Evolutionary conservation across 2,888 invertebrate genomes (phyloP), one percentile per base, ranked within the genome.

Genomic region (Caradrina kadenii): DNA sequence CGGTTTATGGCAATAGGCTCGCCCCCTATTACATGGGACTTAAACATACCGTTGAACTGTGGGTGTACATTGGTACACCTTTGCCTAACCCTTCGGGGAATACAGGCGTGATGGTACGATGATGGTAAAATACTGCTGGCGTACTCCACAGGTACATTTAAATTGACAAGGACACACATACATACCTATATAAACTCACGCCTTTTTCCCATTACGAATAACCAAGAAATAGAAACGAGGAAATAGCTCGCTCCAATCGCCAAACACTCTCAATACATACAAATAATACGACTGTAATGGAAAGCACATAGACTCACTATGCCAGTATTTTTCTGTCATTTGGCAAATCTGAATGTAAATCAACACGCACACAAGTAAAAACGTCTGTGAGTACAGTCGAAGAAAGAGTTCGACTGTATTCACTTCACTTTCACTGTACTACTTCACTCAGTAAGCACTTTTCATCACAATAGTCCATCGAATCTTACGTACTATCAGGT

Each of bases 311-410:
- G 21, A 48, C 64, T 42, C 19, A 45, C 21, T 39, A 11, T 26
- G 6, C 1, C 10, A 39, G 58, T 73, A 65, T 73, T 78, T 62
- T 73, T 54, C 53, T 78, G 62, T 62, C 62, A 54, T 78, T 78
- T 62, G 22, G 48, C 1, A 78, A 65, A 76, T 76, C 48, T 65
- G 79, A 52, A 76, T 76, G 31, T 54, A 76, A 73, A 73, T 78
- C 73, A 49, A 63, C 50, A 63, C 45, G 39, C 67, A 62, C 19
- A 45, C 21, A n/a, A 54, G n/a, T 53, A 17, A 35, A 39, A 59
- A 42, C n/a, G 22, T 56, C 5, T 55, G 3, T 22, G 49, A 42
- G 31, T 75, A 70, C 22, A 49, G 19, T 42, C 15, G 22, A 75
- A 22, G 17, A 55, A 67, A 22, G 11, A 69, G 2, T n/a, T 10